Conservation (phyloP, 2,797 vertebrate species). For the Parambassis ranga region DNA sequence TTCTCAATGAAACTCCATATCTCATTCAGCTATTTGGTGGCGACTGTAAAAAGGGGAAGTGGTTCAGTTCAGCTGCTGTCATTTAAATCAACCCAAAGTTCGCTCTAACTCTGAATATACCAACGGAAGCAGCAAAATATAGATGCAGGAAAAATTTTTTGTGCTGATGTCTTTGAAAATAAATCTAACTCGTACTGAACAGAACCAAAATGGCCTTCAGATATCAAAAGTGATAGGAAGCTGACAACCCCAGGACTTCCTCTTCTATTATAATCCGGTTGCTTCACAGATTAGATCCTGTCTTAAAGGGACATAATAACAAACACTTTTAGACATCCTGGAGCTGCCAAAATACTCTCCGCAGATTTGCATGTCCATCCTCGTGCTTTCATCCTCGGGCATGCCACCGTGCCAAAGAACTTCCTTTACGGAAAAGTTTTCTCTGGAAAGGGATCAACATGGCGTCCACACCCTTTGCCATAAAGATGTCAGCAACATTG, state of each 20-base stretch:
- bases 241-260: constrained; percentile 41
- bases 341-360: constrained; percentile 36
- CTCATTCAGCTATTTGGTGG: constrained; percentile 68
- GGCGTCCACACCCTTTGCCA: constrained; percentile 51
- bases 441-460: constrained; percentile 53
- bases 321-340: constrained; percentile 49
- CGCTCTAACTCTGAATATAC: too few relatives aligned
- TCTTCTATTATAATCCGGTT: constrained; percentile 26
- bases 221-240: constrained; percentile 32
- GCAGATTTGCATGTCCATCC: constrained; percentile 46
- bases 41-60: constrained; percentile 41
- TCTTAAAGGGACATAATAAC: constrained; percentile 42
- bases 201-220: constrained; percentile 31
- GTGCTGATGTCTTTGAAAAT: constrained; percentile 13
- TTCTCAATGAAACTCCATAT: constrained; percentile 76
- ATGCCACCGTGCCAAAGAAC: constrained; percentile 43
- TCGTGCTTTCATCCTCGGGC: constrained; percentile 44
- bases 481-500: constrained; percentile 51
- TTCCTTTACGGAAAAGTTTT: constrained; percentile 62
- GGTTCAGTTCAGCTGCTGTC: constrained; percentile 36
- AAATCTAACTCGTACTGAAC: too few relatives aligned
- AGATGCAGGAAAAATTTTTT: background rate
- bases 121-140: constrained; percentile 18
- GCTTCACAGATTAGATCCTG: constrained; percentile 37
- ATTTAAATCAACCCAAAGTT: constrained; percentile 20